Evolutionary conservation across 2,113 vertebrate genomes (phyloP).

Genomic region (Oxygymnocypris stewartii): DNA sequence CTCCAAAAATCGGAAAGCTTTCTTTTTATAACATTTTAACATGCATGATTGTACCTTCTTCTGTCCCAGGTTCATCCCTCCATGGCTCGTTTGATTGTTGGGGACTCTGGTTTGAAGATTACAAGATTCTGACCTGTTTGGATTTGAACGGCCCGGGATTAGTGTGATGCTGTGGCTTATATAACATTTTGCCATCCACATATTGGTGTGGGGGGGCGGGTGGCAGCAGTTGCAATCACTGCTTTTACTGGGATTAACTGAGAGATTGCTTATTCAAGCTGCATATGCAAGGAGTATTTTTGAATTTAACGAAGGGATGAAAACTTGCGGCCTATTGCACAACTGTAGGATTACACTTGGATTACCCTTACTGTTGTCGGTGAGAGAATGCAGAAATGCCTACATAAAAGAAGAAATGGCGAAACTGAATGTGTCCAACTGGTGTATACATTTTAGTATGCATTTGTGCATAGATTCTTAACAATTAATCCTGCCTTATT

Average conservation of each 20-base stretch:
- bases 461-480: constrained; percentile 67
- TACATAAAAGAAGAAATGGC: constrained; percentile 44
- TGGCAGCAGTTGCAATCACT: constrained; percentile 61
- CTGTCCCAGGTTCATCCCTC: constrained; percentile 74
- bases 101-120: constrained; percentile 73
- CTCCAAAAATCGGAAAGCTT: not conserved
- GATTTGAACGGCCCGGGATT: constrained; percentile 46
- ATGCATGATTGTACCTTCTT: not conserved
- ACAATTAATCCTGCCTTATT: constrained; percentile 70
- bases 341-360: constrained; percentile 65
- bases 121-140: constrained; percentile 74
- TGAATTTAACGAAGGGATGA: constrained; percentile 65
- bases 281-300: constrained; percentile 65
- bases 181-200: constrained; percentile 59
- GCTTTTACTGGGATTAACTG: constrained; percentile 66
- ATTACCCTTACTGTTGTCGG: constrained; percentile 49
- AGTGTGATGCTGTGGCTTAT: constrained; percentile 56
- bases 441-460: constrained; percentile 69
- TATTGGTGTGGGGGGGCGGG: constrained; percentile 24
- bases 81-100: constrained; percentile 76
- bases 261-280: constrained; percentile 67
- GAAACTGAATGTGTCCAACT: constrained; percentile 65
- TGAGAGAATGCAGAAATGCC: constrained; percentile 67
- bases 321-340: constrained; percentile 68
- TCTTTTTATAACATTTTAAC: not conserved